Base-by-base conservation (phyloP, 2,888 invertebrate species). In the Tineola bisselliella region DNA sequence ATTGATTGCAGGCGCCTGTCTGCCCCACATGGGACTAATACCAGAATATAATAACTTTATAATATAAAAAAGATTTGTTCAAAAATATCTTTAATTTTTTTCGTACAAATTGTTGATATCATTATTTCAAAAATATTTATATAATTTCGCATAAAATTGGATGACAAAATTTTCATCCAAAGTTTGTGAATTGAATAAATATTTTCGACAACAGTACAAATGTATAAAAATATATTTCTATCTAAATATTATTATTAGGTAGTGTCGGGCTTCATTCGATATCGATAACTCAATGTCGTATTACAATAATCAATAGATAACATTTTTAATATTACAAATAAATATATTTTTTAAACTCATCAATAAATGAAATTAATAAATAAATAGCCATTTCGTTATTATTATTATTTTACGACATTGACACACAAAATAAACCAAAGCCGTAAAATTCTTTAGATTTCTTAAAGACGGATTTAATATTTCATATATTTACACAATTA, bases 41-140 rank as follows among this genome's bases (percentile, higher is more conserved):
- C 48, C 48, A n/a, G 15, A 48, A 48, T 48, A 48, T 17, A n/a
- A 8, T 15, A 15, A 48, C 1, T 48, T 17, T 43, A 43, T 13
- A n/a, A 48, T 48, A 48, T 48, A 48, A 48, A 48, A 48, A 17
- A 48, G 38, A 6, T 48, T 48, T 48, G 48, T 48, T 48, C 48
- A 48, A 48, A 48, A 48, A 48, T 48, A 48, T 48, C 15, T 48
- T 15, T 15, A 48, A 48, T n/a, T 15, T 13, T 38, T 38, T 48
- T 10, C 15, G 48, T 17, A 48, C 48, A 48, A 48, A 48, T 48
- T 48, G n/a, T 15, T 48, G 48, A 48, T 17, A 15, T 48, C 5
- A 38, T 38, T 38, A 38, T 38, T 12, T 38, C 38, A 48, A 13
- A 48, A 48, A 48, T 48, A 48, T 48, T 48, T 48, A 13, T 15